These are phyloP conservation scores for Polymixis flavicincta DNA, from an alignment of 2,888 invertebrate species.

Conservation along the genomic window DNA sequence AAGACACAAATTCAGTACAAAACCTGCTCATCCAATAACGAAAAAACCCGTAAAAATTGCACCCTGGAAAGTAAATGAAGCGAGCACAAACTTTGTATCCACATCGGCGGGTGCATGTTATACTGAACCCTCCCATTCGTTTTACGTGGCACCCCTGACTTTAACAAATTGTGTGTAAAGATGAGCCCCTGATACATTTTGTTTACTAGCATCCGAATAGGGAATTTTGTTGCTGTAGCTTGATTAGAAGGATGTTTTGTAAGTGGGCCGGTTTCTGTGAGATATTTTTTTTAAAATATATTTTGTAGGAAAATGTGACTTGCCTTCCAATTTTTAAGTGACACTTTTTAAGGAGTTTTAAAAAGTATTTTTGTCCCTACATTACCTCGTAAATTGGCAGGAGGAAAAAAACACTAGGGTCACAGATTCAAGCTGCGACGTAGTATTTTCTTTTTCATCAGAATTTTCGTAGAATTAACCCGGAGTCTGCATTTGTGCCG, in stretches of 20 bases:
- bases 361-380: not conserved
- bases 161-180: slow-evolving; percentile 61
- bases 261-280: not conserved
- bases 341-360: not conserved
- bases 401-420: too few species aligned
- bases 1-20: slow-evolving; percentile 1
- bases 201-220: slow-evolving; percentile 33
- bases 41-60: slow-evolving; percentile 34
- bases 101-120: slow-evolving; percentile 45
- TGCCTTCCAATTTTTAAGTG: not conserved
- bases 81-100: slow-evolving; percentile 36
- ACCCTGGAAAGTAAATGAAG: slow-evolving; percentile 50
- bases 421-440: too few species aligned
- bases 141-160: slow-evolving; percentile 41
- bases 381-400: not conserved
- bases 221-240: not conserved
- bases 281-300: slow-evolving; percentile 3
- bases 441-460: too few species aligned
- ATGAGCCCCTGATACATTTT: slow-evolving; percentile 52
- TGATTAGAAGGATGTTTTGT: slow-evolving; percentile 39
- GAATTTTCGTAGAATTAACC: not conserved
- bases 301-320: not conserved
- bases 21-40: slow-evolving; percentile 14
- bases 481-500: not conserved
- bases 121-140: slow-evolving; percentile 46